Conservation (phyloP, 1,140 invertebrate genomes). For the Macrobrachium rosenbergii region DNA sequence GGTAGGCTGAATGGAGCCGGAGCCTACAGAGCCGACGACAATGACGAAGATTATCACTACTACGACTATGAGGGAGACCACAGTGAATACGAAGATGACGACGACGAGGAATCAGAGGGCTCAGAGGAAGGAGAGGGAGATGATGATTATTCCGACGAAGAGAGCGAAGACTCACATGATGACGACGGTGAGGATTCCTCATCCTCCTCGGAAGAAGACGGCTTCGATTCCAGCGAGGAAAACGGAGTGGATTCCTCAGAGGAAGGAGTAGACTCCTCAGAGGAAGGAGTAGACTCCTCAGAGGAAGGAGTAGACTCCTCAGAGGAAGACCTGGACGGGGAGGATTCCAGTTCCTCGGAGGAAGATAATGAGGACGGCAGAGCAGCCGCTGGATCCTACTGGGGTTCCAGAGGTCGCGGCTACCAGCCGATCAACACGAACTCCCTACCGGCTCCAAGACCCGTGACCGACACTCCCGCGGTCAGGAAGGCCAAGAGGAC, state of each 20-base stretch:
- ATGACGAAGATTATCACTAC: not conserved
- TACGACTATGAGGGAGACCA: not conserved
- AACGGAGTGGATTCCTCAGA: not conserved
- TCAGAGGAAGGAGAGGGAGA: not conserved
- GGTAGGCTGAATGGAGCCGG: too few species aligned
- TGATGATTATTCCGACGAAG: constrained; percentile 1
- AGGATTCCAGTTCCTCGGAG: not conserved
- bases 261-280: constrained; percentile 21
- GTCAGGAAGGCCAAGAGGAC: constrained; percentile 32
- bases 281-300: constrained; percentile 10
- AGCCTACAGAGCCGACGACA: not conserved
- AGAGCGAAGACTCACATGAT: constrained; percentile 20
- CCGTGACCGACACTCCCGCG: constrained; percentile 44
- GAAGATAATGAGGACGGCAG: not conserved
- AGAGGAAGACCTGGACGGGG: constrained; percentile 15
- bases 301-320: constrained; percentile 14
- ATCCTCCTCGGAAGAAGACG: constrained; percentile 49
- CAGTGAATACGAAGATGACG: not conserved
- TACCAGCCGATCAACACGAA: not conserved
- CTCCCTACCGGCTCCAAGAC: constrained; percentile 9
- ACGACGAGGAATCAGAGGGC: not conserved
- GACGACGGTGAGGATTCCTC: constrained; percentile 17
- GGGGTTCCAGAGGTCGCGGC: not conserved
- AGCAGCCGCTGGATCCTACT: not conserved
- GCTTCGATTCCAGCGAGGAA: constrained; percentile 1